These are phyloP conservation scores for Halichoerus grypus DNA, from an alignment of 2,113 vertebrate species.

Conservation along the genomic window DNA sequence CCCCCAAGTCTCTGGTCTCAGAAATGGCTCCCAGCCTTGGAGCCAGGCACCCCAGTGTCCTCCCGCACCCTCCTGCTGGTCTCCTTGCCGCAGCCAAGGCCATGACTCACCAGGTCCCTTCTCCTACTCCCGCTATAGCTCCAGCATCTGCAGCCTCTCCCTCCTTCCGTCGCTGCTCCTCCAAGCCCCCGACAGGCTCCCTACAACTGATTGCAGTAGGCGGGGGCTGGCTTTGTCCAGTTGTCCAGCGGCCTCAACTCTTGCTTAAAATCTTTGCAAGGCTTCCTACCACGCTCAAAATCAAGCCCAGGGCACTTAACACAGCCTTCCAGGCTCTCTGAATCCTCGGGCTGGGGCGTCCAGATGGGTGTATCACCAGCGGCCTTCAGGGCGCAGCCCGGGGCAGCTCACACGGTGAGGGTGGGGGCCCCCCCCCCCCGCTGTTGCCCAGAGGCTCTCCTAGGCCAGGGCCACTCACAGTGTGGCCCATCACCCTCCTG, in stretches of 20 bases:
- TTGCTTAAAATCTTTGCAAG: background rate
- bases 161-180: background rate
- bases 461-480: background rate
- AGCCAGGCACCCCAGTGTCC: background rate
- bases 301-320: background rate
- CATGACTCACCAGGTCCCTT: background rate
- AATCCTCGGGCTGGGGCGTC: background rate
- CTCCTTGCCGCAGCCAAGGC: background rate
- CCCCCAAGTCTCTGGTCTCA: background rate
- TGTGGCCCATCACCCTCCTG: too few species aligned
- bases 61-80: background rate
- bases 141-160: background rate
- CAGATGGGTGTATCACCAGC: background rate
- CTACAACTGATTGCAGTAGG: fast-evolving
- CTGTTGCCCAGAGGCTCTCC: background rate
- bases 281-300: background rate
- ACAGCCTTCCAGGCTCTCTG: fast-evolving
- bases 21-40: background rate
- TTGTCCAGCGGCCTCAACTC: background rate
- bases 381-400: background rate
- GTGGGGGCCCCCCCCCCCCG: too few species aligned
- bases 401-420: background rate
- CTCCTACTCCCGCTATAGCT: background rate
- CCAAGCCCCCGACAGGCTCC: background rate
- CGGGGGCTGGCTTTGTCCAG: background rate